Evolutionary conservation across 1,140 invertebrate genomes (phyloP), one percentile per base, ranked within the genome.

Genomic region (Cydia pomonella): DNA sequence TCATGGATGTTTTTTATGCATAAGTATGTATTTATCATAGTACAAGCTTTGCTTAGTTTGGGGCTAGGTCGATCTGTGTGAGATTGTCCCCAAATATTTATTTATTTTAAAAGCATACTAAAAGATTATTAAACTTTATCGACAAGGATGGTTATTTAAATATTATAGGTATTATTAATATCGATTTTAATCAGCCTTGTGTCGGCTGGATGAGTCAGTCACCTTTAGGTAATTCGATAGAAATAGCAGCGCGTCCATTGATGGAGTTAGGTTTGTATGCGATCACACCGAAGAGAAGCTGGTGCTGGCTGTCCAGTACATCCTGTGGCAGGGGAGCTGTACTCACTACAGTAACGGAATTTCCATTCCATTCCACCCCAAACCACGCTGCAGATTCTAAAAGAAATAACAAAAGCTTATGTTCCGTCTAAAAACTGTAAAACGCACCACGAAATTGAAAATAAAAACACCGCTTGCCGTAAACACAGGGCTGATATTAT

Each of bases 281-380:
- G n/a, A 85, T 47, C n/a, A 88, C 41, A 21, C 72, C 75, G 50
- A 88, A 85, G 1, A 84, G 21, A 1, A 86, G 71, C 9, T 81
- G 76, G 29, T 75, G 64, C 23, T 87, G 78, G 50, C 74, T 63
- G n/a, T 82, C 47, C 47, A 85, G 59, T 18, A 86, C 50, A 18
- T 80, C 78, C 59, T 75, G 74, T 53, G 86, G 80, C 72, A 86
- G 29, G 0, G 77, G 63, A 72, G n/a, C 12, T 66, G 76, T 59
- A 59, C 7, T 13, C 21, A 72, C 73, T 53, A 82, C 69, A 7
- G 29, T 47, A 6, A 80, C 77, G 59, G 50, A 75, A 75, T 79
- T 77, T 18, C 29, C 75, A 44, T 12, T 7, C 13, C 7, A 12
- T 7, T 21, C 23, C 23, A 72, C 12, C n/a, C 27, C 16, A 41